These are phyloP conservation scores for Apoderus coryli DNA, from an alignment of 2,888 invertebrate species.

Conservation along the genomic window DNA sequence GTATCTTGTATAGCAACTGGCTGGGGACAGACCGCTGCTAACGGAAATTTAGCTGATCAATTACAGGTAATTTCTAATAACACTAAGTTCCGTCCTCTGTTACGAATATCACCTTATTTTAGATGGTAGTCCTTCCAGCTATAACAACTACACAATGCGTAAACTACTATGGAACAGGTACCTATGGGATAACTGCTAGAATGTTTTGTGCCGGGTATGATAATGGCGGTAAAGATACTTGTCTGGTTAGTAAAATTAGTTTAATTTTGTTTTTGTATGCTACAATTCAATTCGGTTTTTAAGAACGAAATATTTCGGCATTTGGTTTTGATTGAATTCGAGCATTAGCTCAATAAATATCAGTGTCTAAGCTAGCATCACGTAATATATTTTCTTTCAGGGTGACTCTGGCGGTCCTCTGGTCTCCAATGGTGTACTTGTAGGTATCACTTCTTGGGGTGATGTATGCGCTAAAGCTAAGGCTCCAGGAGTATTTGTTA, in stretches of 20 bases:
- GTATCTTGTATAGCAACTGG: slow-evolving; percentile 19
- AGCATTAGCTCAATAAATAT: too few species aligned
- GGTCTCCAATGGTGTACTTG: slow-evolving; percentile 11
- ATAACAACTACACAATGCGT: slow-evolving; percentile 18
- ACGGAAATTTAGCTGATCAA: slow-evolving; percentile 13
- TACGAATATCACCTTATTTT: slow-evolving; percentile 6
- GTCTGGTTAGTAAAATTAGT: too few species aligned
- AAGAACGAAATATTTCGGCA: too few species aligned
- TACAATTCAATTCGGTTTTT: too few species aligned
- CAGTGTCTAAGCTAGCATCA: too few species aligned
- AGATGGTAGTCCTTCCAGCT: slow-evolving; percentile 14
- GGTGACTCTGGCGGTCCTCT: slow-evolving; percentile 16
- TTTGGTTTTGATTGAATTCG: too few species aligned
- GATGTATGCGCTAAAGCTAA: slow-evolving; percentile 17
- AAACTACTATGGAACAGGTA: slow-evolving; percentile 18
- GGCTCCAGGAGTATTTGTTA: slow-evolving; percentile 19
- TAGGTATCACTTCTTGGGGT: slow-evolving; percentile 16
- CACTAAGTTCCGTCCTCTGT: too few species aligned
- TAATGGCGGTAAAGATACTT: slow-evolving; percentile 22
- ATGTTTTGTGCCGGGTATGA: slow-evolving; percentile 23
- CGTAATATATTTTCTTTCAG: slow-evolving; percentile 10
- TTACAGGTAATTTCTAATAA: slow-evolving; percentile 20
- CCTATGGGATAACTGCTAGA: slow-evolving; percentile 15
- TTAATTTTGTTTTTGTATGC: too few species aligned
- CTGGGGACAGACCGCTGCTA: slow-evolving; percentile 18